phyloP scores from a whole-genome alignment of 2,797 vertebrate genomes.

The Gymnothorax reevesii region DNA sequence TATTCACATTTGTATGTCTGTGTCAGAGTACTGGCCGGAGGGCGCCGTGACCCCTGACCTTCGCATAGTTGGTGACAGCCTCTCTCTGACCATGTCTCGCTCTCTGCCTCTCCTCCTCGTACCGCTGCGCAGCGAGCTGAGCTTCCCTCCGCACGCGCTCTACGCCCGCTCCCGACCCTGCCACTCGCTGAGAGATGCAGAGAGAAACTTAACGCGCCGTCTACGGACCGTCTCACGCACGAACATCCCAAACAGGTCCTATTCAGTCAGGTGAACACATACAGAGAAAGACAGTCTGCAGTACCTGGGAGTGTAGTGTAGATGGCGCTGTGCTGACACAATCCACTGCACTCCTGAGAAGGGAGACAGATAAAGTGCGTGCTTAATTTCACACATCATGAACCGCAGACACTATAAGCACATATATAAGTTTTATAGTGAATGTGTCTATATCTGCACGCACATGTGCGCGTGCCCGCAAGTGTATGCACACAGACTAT shows the following conservation, averaged over 20 bases:
- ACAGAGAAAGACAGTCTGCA: not conserved
- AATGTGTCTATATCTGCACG: not conserved
- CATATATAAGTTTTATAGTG: not conserved
- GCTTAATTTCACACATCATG: not conserved
- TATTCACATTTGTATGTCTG: not conserved
- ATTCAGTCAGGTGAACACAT: not conserved
- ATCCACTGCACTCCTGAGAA: conserved; percentile 61
- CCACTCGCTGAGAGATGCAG: conserved; percentile 29
- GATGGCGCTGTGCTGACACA: conserved; percentile 48
- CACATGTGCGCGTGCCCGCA: conserved; percentile 40
- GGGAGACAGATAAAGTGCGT: not conserved
- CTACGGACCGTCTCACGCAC: not conserved
- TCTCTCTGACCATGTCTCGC: conserved; percentile 79
- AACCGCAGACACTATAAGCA: not conserved
- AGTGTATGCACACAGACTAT: too few species aligned
- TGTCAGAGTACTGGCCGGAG: not conserved
- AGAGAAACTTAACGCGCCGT: not conserved
- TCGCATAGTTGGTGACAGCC: conserved; percentile 70
- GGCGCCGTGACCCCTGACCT: conserved; percentile 64
- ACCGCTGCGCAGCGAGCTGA: conserved; percentile 85
- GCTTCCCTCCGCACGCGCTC: conserved; percentile 87
- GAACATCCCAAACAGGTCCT: not conserved
- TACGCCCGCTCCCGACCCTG: conserved; percentile 46
- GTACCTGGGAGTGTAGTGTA: conserved; percentile 65
- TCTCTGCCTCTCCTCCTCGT: conserved; percentile 87